Evolutionary conservation across 2,888 invertebrate genomes (phyloP), one percentile per base, ranked within the genome.

Genomic region (Caenorhabditis sp.): DNA sequence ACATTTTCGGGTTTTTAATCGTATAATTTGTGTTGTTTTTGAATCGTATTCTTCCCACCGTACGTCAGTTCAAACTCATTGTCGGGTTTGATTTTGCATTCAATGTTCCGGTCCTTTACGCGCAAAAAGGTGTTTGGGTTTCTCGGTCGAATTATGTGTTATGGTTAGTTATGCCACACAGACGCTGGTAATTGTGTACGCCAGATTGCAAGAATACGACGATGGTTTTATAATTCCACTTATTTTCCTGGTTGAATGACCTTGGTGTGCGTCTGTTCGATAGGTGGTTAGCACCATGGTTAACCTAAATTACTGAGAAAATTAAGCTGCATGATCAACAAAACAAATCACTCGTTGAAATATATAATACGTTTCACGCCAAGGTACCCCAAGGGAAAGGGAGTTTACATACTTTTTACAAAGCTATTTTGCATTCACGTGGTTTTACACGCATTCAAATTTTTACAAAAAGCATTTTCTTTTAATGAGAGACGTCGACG

Each of bases 141-240:
- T 9, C 47, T 47, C 47, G 47, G 47, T 24, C 26, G 70, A 62
- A 71, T 71, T 61, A 62, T 62, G 60, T 51, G 70, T 51, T 70
- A 53, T 61, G 61, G 62, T 37, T 60, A 47, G 53, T 61, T 70
- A 44, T 56, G 47, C 32, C 67, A 55, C 20, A 60, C 26, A 35
- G 51, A 60, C 53, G 53, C 53, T 47, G 64, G 72, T 72, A 72
- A 72, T 56, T 72, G 62, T 35, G 55, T 44, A 55, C 55, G 62
- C 40, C 71, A 71, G 62, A 71, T 71, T 71, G 71, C 62, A 62
- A 71, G 62, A 71, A 71, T 71, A 62, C 71, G 55, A 71, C 53
- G 61, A 37, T 9, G 67, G 65, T 44, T 58, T 74, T 53, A 74
- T 74, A 60, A 74, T 67, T 67, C 60, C 65, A 20, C 50, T 56